Conservation (phyloP, 2,888 invertebrate genomes). For the Sinotaia quadrata region DNA sequence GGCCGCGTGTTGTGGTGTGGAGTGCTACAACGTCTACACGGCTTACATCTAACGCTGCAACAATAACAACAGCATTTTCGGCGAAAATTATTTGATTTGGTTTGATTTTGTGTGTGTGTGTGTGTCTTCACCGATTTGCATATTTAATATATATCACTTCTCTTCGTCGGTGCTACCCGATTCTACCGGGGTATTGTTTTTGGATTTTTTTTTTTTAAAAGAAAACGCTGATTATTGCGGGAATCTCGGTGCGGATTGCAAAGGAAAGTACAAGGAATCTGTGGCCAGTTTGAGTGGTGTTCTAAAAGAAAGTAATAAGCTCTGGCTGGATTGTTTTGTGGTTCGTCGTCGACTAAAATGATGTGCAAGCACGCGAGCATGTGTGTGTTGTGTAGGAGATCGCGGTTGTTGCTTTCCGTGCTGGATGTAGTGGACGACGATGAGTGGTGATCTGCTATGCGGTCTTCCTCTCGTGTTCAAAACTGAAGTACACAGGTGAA, state of each 20-base stretch:
- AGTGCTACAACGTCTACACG: not conserved
- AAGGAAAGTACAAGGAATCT: too few species aligned
- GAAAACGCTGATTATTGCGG: too few species aligned
- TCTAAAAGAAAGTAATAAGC: too few species aligned
- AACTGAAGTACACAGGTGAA: constrained; percentile 17
- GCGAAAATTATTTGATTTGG: too few species aligned
- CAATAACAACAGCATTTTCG: too few species aligned
- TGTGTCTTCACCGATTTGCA: not conserved
- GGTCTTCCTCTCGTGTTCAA: not conserved
- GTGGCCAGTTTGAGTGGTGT: too few species aligned
- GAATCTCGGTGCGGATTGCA: too few species aligned
- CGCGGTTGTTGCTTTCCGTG: not conserved
- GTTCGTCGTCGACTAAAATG: too few species aligned
- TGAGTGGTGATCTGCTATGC: not conserved
- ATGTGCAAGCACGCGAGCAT: not conserved
- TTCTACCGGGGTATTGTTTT: not conserved
- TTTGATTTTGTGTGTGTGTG: not conserved
- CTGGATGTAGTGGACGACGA: not conserved
- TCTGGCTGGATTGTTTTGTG: too few species aligned
- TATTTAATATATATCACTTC: not conserved
- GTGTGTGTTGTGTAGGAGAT: not conserved
- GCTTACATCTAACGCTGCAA: not conserved
- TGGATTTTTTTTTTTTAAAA: not conserved
- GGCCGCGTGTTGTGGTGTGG: not conserved
- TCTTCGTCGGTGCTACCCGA: not conserved